A percentile compares a stretch with the other conserved stretches of the same genome.
These are phyloP conservation scores for Pholis gunnellus DNA, from an alignment of 2,113 vertebrate species.

Conservation along the genomic window DNA sequence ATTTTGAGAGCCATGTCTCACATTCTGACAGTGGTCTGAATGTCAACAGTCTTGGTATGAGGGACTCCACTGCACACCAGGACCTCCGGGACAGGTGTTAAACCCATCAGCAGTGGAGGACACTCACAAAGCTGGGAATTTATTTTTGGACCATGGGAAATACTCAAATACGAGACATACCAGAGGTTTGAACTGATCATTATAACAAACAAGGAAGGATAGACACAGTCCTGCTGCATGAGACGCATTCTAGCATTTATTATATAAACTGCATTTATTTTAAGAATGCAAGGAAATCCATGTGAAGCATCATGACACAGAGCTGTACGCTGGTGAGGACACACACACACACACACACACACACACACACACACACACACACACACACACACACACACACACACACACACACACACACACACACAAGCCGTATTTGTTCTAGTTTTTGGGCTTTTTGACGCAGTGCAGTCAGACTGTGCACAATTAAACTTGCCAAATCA, in stretches of 20 bases:
- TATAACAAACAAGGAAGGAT: background rate
- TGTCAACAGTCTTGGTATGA: background rate
- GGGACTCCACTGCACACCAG: background rate
- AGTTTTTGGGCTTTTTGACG: slow-evolving; percentile 46
- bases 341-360: background rate
- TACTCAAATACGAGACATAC: slow-evolving; percentile 12
- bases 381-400: too few species aligned
- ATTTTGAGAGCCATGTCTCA: slow-evolving; percentile 37
- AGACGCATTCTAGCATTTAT: background rate
- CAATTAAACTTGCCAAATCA: slow-evolving; percentile 36
- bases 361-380: too few species aligned
- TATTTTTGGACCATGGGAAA: slow-evolving; percentile 19
- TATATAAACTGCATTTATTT: background rate
- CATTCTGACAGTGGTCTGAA: slow-evolving; percentile 35
- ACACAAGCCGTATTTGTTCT: slow-evolving; percentile 12
- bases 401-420: too few species aligned
- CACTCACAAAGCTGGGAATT: slow-evolving; percentile 7
- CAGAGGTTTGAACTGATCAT: slow-evolving; percentile 19
- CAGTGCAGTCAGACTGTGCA: slow-evolving; percentile 57
- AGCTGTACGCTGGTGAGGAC: background rate
- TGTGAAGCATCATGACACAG: background rate
- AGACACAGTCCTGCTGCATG: background rate
- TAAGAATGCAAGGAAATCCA: background rate
- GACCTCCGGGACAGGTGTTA: slow-evolving; percentile 58
- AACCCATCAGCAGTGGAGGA: slow-evolving; percentile 49